Evolutionary conservation across 2,888 invertebrate genomes (phyloP), one percentile per base, ranked within the genome.

Genomic region (Cryptocheilus praepositus): DNA sequence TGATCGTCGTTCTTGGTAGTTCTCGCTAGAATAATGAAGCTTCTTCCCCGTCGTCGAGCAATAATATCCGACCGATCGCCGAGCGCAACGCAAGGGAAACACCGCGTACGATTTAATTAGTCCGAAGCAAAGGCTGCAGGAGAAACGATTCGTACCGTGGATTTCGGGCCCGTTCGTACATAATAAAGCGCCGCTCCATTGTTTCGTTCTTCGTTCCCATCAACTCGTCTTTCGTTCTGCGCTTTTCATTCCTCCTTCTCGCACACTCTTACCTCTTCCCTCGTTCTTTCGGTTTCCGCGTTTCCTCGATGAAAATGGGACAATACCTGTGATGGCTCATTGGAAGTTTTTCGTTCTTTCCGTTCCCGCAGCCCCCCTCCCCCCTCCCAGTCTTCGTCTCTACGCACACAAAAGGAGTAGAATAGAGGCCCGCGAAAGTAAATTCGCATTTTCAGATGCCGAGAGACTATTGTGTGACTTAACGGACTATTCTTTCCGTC

Each of bases 101-200:
- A 36, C 36, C 13, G 36, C 8, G 49, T 8, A n/a, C 66, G 56
- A 66, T 61, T 66, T 66, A 66, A 66, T 66, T 66, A 66, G 66
- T 66, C 62, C 49, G 54, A 53, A 46, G 22, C 49, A 55, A 58
- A 52, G 18, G 46, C 28, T 52, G n/a, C 49, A 21, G 53, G n/a
- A 25, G 64, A 46, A 36, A 51, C 19, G 68, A 56, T 67, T 67
- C 61, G 62, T 64, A 54, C 64, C 61, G 57, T 64, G 64, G 52
- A 68, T 60, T 21, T 22, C 21, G 52, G 43, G 51, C 65, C 52
- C 67, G n/a, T 5, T 16, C 70, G 72, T 68, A 71, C 68, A 73
- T 76, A 73, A 76, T 71, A 71, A 75, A 75, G 68, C 70, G 66
- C 65, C 71, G 67, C 21, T 61, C 73, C 70, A 75, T 76, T 76